Percentiles rank a stretch among this genome's conserved stretches.
phyloP scores from a whole-genome alignment of 2,797 vertebrate genomes.

The Rhabdomys pumilio region DNA sequence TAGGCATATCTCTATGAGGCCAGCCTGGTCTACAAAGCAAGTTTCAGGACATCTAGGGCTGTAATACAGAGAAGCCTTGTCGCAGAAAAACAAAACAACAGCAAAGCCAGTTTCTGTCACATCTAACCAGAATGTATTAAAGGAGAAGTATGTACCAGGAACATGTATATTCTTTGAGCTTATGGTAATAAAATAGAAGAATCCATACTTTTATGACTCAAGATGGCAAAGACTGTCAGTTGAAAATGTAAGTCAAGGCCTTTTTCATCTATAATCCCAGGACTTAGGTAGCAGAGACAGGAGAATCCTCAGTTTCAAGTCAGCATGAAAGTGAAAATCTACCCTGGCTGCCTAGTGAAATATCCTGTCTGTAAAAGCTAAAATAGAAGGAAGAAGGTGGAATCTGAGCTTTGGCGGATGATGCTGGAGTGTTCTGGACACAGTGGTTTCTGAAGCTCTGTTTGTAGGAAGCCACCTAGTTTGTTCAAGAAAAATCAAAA shows the following conservation, averaged over 20 bases:
- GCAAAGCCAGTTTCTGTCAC: neutral
- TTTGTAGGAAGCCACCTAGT: neutral
- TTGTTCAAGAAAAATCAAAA: conserved; percentile 21
- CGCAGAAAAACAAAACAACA: neutral
- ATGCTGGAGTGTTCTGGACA: neutral
- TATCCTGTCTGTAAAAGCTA: conserved; percentile 21
- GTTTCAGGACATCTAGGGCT: neutral
- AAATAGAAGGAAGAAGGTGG: neutral
- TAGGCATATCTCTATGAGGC: neutral
- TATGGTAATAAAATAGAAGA: neutral
- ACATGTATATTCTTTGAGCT: conserved; percentile 4
- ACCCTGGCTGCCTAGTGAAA: neutral
- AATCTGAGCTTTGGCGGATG: neutral
- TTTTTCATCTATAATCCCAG: neutral
- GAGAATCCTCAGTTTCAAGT: neutral
- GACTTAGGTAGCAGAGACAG: neutral
- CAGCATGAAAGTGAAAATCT: neutral
- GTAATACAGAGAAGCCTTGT: neutral
- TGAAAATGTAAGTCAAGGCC: neutral
- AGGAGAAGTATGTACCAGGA: neutral
- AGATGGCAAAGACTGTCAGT: neutral
- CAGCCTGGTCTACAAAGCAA: neutral
- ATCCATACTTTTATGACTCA: neutral
- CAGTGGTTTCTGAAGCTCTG: neutral
- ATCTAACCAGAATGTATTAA: conserved; percentile 16